Conservation (phyloP, 2,113 vertebrate genomes). For the Cyprinodon tularosa region DNA sequence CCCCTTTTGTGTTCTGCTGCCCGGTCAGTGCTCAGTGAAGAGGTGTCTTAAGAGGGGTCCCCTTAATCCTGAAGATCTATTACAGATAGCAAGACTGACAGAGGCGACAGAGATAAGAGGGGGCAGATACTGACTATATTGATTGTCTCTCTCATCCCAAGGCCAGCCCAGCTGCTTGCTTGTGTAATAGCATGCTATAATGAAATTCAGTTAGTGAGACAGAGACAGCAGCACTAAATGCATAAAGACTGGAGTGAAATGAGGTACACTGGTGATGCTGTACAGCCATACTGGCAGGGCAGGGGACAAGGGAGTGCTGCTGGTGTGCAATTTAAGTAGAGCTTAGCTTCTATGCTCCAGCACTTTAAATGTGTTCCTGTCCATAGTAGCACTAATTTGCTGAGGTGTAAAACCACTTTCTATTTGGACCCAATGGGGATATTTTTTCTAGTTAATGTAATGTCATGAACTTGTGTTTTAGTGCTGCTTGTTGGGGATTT, state of each 20-base stretch:
- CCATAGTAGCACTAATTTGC: slow-evolving; percentile 24
- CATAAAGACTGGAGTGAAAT: slow-evolving; percentile 44
- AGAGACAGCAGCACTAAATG: slow-evolving; percentile 62
- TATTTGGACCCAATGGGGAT: slow-evolving; percentile 22
- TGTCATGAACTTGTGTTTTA: slow-evolving; percentile 54
- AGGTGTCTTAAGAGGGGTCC: slow-evolving; percentile 75
- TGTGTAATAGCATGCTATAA: slow-evolving; percentile 75
- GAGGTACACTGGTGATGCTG: slow-evolving; percentile 38
- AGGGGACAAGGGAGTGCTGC: slow-evolving; percentile 11
- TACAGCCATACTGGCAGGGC: slow-evolving; percentile 11
- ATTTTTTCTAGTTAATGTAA: slow-evolving; percentile 18
- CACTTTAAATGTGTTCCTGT: slow-evolving; percentile 21
- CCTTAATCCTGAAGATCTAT: slow-evolving; percentile 84
- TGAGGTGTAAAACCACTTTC: slow-evolving; percentile 27
- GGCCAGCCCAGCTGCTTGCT: slow-evolving; percentile 67
- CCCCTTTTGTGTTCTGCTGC: slow-evolving; percentile 34
- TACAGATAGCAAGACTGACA: slow-evolving; percentile 81
- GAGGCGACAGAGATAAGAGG: slow-evolving; percentile 81
- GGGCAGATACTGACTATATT: slow-evolving; percentile 81
- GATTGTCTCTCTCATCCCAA: slow-evolving; percentile 76
- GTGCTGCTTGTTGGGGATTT: slow-evolving; percentile 44
- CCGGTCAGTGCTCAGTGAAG: slow-evolving; percentile 53
- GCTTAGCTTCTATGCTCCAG: slow-evolving; percentile 24
- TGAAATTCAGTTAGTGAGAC: slow-evolving; percentile 76
- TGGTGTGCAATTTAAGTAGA: slow-evolving; percentile 47